Base-by-base conservation (phyloP, 2,797 vertebrate species). In the Eremophila alpestris region DNA sequence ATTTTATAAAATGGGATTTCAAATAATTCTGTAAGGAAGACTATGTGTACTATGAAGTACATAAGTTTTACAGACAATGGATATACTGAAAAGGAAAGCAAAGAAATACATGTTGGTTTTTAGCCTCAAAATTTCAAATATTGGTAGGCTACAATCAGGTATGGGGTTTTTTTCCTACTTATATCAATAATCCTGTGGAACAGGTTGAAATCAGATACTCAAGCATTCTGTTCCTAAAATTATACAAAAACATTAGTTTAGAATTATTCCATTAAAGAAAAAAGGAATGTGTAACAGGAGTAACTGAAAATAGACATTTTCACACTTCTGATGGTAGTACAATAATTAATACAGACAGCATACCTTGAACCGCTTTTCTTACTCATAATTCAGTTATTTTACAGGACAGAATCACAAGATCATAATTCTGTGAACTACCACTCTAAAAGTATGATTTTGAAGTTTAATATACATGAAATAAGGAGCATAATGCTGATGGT, bases 151-250 rank as follows among this genome's bases (percentile, higher is more conserved):
- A 69, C 19, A 75, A 16, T 55, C 16, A 41, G 29, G 11, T 29
- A 22, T 3, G 0, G 0, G 7, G 9, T n/a, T 17, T 10, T 29
- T 18, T 16, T 3, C 15, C 71, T 54, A 43, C 56, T 41, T 82
- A 27, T 12, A 70, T 6, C 2, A 2, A 29, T 58, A 78, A 38
- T 88, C 21, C 17, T 55, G 11, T 75, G 36, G 19, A 93, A 79
- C 13, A 75, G 4, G 4, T 30, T 84, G 69, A 70, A 81, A 75
- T 49, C 30, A 58, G 59, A 76, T 14, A 32, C 8, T 80, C 20
- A 40, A 73, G 16, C 7, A 24, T 46, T 76, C 32, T 84, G 13
- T 43, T 83, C 15, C 38, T 89, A 74, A 79, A 87, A 41, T 38
- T 34, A 67, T 14, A 63, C 40, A 16, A 63, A 69, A 80, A 55